Base-by-base conservation (phyloP, 2,888 invertebrate species). In the Ernsta delagoae region DNA sequence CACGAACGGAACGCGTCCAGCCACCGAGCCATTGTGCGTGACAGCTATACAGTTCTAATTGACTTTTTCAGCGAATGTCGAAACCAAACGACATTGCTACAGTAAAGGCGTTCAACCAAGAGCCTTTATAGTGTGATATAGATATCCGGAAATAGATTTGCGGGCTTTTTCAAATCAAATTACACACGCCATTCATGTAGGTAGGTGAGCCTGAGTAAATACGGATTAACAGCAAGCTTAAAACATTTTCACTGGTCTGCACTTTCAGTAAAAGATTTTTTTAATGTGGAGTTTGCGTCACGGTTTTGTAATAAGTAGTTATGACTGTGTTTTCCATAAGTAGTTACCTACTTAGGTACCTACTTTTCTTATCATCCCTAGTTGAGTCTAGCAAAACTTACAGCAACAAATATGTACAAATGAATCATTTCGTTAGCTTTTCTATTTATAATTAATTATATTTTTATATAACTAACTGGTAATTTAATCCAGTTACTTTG, bases 11-110 rank as follows among this genome's bases (percentile, higher is more conserved):
- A 43, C 88, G 89, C 87, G 89, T 83, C 86, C 85, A 82, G 78
- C 77, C 78, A 74, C 78, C 77, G 82, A 74, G 72, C 83, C 70
- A 86, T 92, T 92, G 90, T 79, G 78, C 74, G 75, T 70, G 74
- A 78, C 79, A 81, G 81, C 83, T 86, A 83, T 79, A 77, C 79
- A 80, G 84, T 84, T 83, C 84, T 90, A 90, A 91, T 92, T 88
- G 87, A 86, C 85, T 87, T 89, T 89, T 83, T 84, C 82, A 84
- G 83, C 82, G 77, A 79, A 82, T 80, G 78, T 79, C 73, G 73
- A 71, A 72, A 73, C 77, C 77, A 77, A 78, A 78, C 75, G 75
- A 73, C 77, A 75, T 74, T 70, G 73, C 56, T 59, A 67, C 70
- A 71, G 65, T 70, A 68, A 66, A 65, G 61, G 69, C 61, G 65